Percentiles rank a stretch among this genome's conserved stretches.
Conservation (phyloP, 2,797 vertebrate species). For the Paratrypauchen microcephalus region DNA sequence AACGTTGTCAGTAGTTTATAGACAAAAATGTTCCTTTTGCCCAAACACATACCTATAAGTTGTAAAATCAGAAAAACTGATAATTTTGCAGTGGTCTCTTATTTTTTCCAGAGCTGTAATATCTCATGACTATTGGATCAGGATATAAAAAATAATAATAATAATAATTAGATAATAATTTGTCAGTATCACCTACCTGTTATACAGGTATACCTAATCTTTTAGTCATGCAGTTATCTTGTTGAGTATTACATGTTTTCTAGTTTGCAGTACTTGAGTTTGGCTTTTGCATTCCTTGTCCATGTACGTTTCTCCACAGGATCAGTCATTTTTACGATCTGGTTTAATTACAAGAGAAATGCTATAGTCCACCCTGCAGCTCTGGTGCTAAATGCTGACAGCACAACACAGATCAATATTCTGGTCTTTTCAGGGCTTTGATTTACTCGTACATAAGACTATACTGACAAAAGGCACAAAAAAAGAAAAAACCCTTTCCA, state of each 20-base stretch:
- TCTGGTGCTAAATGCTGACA: slow-evolving; percentile 30
- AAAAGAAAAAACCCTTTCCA: slow-evolving; percentile 21
- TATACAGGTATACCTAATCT: too few relatives aligned
- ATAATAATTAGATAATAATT: too few relatives aligned
- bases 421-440: slow-evolving; percentile 36
- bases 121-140: too few relatives aligned
- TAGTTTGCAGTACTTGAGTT: not conserved
- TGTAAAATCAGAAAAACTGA: too few relatives aligned
- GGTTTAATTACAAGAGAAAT: slow-evolving; percentile 44
- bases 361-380: slow-evolving; percentile 25
- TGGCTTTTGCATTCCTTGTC: not conserved
- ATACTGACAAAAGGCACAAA: not conserved
- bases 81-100: too few relatives aligned
- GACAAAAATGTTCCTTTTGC: too few relatives aligned
- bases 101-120: too few relatives aligned
- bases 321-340: slow-evolving; percentile 51
- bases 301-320: not conserved
- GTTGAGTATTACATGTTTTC: not conserved
- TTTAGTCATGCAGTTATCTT: not conserved
- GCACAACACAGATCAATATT: slow-evolving; percentile 51
- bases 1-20: too few relatives aligned
- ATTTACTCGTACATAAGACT: slow-evolving; percentile 37
- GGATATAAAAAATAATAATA: too few relatives aligned
- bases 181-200: too few relatives aligned
- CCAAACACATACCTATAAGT: too few relatives aligned